Base-by-base conservation (phyloP, 2,888 invertebrate species). In the Brachypalpus laphriformis region DNA sequence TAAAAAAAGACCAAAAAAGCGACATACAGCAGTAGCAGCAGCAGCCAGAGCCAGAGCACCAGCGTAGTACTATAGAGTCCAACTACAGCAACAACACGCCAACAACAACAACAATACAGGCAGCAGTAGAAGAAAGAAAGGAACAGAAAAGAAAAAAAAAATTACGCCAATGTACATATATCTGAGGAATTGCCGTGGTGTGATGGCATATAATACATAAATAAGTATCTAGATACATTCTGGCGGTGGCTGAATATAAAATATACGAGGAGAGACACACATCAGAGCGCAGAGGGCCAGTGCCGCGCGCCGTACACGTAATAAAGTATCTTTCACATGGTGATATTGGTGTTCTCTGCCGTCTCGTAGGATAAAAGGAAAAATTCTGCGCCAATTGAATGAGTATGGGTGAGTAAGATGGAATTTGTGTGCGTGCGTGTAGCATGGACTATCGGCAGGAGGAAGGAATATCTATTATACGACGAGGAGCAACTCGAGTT, bases 1-100 rank as follows among this genome's bases (percentile, higher is more conserved):
- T 89, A 89, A 88, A 88, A 57, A 71, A 78, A 77, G 37, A 87
- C 76, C 68, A 87, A 78, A 87, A 87, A 68, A 83, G 75, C 81
- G 66, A 83, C 75, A 83, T 80, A 82, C 80, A 85, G 78, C 82
- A 87, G 87, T 65, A 75, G 74, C 54, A 82, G 66, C 56, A 72
- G 76, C 54, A 82, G 78, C n/a, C 80, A 66, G 57, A 40, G 54
- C 61, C 72, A 68, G 40, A 45, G 42, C 54, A 56, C 57, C 71
- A 78, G 56, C 71, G 45, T 71, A 57, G 66, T 70, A 61, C 66
- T 77, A 77, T 66, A 77, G 70, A 80, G 74, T 22, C 75, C 65
- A 81, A 81, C 85, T 71, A 81, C 57, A 74, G 75, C 71, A 81
- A 49, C 68, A 77, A 63, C 71, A n/a, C n/a, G n/a, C n/a, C n/a